Evolutionary conservation across 2,888 invertebrate genomes (phyloP).

Genomic region (Chelonus formosanus): DNA sequence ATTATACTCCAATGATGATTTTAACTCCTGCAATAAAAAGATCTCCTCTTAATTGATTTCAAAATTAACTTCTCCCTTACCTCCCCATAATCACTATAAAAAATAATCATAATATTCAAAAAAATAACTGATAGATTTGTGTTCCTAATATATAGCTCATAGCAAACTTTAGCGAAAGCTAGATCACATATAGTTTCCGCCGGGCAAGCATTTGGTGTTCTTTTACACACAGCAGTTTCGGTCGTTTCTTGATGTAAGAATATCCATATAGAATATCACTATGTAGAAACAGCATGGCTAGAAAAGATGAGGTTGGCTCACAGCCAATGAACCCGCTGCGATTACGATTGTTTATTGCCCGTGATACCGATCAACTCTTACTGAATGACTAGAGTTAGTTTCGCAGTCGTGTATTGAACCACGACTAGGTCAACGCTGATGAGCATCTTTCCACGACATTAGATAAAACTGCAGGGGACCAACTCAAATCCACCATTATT

Average conservation of each 20-base stretch:
- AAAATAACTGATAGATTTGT: too few relatives aligned
- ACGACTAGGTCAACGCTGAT: conserved; percentile 47
- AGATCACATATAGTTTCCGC: too few relatives aligned
- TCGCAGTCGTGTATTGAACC: conserved; percentile 35
- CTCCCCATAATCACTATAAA: too few relatives aligned
- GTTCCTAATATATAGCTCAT: too few relatives aligned
- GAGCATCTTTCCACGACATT: conserved; percentile 55
- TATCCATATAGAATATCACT: not conserved
- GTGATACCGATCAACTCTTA: conserved; percentile 54
- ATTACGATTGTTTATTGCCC: conserved; percentile 56
- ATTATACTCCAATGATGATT: too few relatives aligned
- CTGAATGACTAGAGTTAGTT: conserved; percentile 42
- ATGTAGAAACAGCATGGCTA: conserved; percentile 1
- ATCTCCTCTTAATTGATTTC: too few relatives aligned
- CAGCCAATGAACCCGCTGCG: conserved; percentile 48
- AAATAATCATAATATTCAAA: too few relatives aligned
- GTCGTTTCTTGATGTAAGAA: not conserved
- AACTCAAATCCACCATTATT: not conserved
- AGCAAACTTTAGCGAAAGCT: too few relatives aligned
- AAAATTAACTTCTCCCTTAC: too few relatives aligned
- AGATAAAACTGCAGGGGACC: conserved; percentile 37
- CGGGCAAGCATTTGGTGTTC: too few relatives aligned
- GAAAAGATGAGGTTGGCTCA: conserved; percentile 38
- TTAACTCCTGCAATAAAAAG: too few relatives aligned
- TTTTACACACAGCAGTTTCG: too few relatives aligned